Evolutionary conservation across 2,888 invertebrate species (phyloP).

Genomic region (Acleris laterana): DNA sequence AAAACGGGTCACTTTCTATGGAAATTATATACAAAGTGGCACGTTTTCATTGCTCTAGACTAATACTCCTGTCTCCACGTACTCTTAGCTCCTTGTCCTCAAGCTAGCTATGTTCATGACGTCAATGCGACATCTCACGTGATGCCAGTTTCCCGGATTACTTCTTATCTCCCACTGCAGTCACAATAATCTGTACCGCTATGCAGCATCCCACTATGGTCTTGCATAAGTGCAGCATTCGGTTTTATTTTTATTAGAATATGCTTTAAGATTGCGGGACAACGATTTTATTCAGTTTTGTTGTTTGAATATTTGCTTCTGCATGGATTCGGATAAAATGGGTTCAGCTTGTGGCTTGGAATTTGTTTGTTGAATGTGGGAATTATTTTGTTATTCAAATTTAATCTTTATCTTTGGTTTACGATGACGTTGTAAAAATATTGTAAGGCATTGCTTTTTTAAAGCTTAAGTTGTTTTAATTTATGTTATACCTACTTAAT

Average conservation of each 20-base stretch:
- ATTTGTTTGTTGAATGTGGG: neutral
- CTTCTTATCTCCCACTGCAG: constrained; percentile 50
- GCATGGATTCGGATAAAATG: too few relatives aligned
- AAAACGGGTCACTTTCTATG: too few relatives aligned
- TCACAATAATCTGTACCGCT: constrained; percentile 43
- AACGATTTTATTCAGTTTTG: neutral
- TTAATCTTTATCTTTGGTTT: too few relatives aligned
- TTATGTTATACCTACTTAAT: too few relatives aligned
- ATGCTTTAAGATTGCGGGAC: constrained; percentile 11
- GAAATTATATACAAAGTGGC: too few relatives aligned
- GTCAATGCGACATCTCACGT: constrained; percentile 12
- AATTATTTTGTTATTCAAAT: too few relatives aligned
- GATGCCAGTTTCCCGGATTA: constrained; percentile 42
- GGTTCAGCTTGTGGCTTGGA: too few relatives aligned
- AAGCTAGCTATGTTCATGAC: constrained; percentile 7
- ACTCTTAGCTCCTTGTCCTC: neutral
- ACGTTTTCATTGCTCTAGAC: neutral
- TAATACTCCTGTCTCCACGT: neutral
- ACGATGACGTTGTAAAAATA: too few relatives aligned
- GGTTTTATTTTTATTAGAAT: constrained; percentile 34
- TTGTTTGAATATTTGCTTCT: neutral
- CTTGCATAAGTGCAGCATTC: constrained; percentile 34
- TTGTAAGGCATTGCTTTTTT: too few relatives aligned
- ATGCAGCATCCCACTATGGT: constrained; percentile 39
- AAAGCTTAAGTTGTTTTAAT: too few relatives aligned